These are phyloP conservation scores for Limenitis camilla DNA, from an alignment of 2,888 invertebrate species.

Conservation along the genomic window DNA sequence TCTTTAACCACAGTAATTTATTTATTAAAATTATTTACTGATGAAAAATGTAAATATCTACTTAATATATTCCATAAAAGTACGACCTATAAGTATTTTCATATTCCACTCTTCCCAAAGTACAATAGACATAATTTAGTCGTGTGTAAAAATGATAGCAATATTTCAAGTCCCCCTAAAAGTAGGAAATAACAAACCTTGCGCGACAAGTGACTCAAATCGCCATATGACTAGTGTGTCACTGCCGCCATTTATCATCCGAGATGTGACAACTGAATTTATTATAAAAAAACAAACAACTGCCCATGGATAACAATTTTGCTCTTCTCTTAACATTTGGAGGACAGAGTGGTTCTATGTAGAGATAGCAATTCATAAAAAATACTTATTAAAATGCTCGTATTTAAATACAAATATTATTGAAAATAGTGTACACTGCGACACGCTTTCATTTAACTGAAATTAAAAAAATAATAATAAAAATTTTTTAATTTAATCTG, in stretches of 20 bases:
- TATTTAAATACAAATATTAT: too few relatives aligned
- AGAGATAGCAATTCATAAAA: constrained; percentile 27
- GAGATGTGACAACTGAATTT: constrained; percentile 72
- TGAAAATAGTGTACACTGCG: too few relatives aligned
- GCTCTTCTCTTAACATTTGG: constrained; percentile 41
- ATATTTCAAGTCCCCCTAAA: constrained; percentile 40
- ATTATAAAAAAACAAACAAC: constrained; percentile 70
- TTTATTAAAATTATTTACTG: too few relatives aligned
- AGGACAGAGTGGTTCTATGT: constrained; percentile 32
- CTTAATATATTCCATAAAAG: background rate
- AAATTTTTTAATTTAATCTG: too few relatives aligned
- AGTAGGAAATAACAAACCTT: constrained; percentile 30
- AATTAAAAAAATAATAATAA: too few relatives aligned
- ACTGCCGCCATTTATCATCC: constrained; percentile 61
- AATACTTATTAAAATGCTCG: too few relatives aligned
- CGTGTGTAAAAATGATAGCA: constrained; percentile 28
- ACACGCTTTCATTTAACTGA: too few relatives aligned
- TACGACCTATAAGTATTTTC: background rate
- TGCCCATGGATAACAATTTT: constrained; percentile 43
- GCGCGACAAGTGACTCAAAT: constrained; percentile 59
- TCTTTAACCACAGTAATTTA: too few relatives aligned
- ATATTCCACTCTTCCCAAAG: constrained; percentile 18
- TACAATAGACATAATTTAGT: constrained; percentile 31
- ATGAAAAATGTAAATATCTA: too few relatives aligned
- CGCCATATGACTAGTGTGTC: constrained; percentile 70